phyloP scores from a whole-genome alignment of 2,113 vertebrate species.

The Ancistrus triradiatus region DNA sequence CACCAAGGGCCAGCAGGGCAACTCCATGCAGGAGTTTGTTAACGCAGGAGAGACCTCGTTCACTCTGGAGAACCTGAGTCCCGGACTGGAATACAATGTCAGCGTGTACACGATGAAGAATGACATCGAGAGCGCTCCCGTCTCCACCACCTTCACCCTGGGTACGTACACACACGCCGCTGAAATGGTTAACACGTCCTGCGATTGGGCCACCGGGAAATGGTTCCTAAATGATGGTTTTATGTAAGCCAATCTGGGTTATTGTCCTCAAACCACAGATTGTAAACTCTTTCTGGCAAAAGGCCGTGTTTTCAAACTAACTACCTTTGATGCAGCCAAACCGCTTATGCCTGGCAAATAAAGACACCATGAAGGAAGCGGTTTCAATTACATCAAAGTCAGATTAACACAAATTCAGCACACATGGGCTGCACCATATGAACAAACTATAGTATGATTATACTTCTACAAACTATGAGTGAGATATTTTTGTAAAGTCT shows the following conservation, averaged over 20 bases:
- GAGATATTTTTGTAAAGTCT: too few species aligned
- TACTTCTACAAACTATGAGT: too few species aligned
- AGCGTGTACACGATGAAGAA: slow-evolving; percentile 89
- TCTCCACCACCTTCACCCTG: slow-evolving; percentile 81
- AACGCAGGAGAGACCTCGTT: slow-evolving; percentile 79
- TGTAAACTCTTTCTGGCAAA: background rate
- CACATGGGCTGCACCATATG: too few species aligned
- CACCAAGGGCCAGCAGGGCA: slow-evolving; percentile 79
- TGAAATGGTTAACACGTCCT: background rate
- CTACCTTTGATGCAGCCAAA: background rate
- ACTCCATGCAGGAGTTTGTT: slow-evolving; percentile 87
- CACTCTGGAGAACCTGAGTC: slow-evolving; percentile 86
- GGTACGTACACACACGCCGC: slow-evolving; percentile 64
- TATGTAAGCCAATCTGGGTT: background rate
- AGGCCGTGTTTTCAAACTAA: too few species aligned
- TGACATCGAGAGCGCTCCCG: slow-evolving; percentile 82
- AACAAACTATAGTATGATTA: too few species aligned
- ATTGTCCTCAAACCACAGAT: background rate
- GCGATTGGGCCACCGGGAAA: background rate
- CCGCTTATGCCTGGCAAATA: too few species aligned
- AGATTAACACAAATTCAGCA: too few species aligned
- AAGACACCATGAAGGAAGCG: too few species aligned
- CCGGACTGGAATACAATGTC: slow-evolving; percentile 92
- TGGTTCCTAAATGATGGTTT: background rate
- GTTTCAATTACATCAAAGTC: too few species aligned